These are phyloP conservation scores for Sericinus montela DNA, from an alignment of 2,888 invertebrate genomes.

Conservation along the genomic window DNA sequence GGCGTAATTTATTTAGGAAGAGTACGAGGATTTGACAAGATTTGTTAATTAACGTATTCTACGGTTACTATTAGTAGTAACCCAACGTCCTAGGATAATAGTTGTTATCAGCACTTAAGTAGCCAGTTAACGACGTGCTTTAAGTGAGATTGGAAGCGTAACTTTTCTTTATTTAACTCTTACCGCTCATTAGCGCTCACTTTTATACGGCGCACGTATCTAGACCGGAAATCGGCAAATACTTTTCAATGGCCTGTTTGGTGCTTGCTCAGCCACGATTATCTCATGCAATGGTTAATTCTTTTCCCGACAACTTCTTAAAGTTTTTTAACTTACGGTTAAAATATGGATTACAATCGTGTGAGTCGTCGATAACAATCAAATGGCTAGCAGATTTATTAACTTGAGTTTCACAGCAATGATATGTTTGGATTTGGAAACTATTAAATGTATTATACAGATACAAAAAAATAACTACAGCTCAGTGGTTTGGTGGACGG, in stretches of 20 bases:
- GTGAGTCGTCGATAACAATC: too few relatives aligned
- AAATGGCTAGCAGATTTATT: too few relatives aligned
- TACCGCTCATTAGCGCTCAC: slow-evolving; percentile 1
- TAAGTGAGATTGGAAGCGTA: slow-evolving; percentile 7
- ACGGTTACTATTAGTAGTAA: slow-evolving; percentile 1
- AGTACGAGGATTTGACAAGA: too few relatives aligned
- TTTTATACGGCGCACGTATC: slow-evolving; percentile 9
- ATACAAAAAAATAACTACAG: too few relatives aligned
- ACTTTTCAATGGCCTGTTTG: slow-evolving; percentile 8
- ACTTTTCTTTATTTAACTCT: slow-evolving; percentile 8
- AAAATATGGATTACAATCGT: too few relatives aligned
- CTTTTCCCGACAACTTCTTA: too few relatives aligned
- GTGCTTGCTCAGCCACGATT: background rate
- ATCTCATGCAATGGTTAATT: background rate
- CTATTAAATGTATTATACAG: too few relatives aligned
- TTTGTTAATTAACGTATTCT: background rate
- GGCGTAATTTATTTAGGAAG: too few relatives aligned
- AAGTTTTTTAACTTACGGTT: too few relatives aligned
- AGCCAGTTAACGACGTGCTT: slow-evolving; percentile 5
- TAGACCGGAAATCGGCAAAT: slow-evolving; percentile 10
- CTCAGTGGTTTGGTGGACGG: too few relatives aligned
- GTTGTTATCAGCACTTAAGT: slow-evolving; percentile 4
- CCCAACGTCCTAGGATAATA: slow-evolving; percentile 9
- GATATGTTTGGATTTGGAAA: too few relatives aligned
- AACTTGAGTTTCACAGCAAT: too few relatives aligned